Percentiles rank a stretch among this genome's conserved stretches.
phyloP scores from a whole-genome alignment of 2,888 invertebrate species.

The Sclerodermus sp. region DNA sequence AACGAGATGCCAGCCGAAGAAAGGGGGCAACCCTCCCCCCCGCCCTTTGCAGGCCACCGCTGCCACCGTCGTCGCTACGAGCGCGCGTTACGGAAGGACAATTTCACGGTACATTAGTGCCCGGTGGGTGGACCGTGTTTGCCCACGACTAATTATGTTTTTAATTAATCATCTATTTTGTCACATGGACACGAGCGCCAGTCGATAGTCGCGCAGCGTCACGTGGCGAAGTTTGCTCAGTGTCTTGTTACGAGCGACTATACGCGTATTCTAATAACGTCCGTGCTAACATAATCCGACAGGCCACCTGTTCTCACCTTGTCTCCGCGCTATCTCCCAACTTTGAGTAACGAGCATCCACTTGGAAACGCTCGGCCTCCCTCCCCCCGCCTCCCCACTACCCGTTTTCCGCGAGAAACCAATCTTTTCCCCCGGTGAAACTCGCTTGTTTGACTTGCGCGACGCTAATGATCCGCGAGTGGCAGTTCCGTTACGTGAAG shows the following conservation, averaged over 20 bases:
- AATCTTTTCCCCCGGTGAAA: no score
- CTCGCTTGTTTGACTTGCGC: neutral
- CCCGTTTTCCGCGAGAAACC: no score
- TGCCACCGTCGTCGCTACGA: neutral
- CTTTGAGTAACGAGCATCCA: no score
- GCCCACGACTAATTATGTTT: conserved; percentile 52
- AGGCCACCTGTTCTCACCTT: neutral
- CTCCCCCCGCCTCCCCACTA: no score
- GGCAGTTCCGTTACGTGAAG: no score
- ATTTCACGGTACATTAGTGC: conserved; percentile 54
- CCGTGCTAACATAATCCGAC: conserved; percentile 26
- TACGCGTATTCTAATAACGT: conserved; percentile 48
- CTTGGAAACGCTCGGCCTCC: no score
- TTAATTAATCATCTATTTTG: conserved; percentile 56
- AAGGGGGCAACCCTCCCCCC: conserved; percentile 17
- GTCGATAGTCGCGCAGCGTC: conserved; percentile 16
- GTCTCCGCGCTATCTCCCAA: neutral
- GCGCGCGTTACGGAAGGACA: conserved; percentile 34
- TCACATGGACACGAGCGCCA: conserved; percentile 31
- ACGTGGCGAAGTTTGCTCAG: conserved; percentile 42
- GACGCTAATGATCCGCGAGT: conserved; percentile 1
- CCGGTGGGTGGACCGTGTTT: conserved; percentile 36
- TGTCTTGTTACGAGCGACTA: conserved; percentile 42
- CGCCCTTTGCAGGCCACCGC: no score
- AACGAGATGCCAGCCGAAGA: no score